A percentile compares a stretch with the other conserved stretches of the same genome.
Evolutionary conservation across 2,888 invertebrate genomes (phyloP).

Genomic region (Strigamia crassipes): DNA sequence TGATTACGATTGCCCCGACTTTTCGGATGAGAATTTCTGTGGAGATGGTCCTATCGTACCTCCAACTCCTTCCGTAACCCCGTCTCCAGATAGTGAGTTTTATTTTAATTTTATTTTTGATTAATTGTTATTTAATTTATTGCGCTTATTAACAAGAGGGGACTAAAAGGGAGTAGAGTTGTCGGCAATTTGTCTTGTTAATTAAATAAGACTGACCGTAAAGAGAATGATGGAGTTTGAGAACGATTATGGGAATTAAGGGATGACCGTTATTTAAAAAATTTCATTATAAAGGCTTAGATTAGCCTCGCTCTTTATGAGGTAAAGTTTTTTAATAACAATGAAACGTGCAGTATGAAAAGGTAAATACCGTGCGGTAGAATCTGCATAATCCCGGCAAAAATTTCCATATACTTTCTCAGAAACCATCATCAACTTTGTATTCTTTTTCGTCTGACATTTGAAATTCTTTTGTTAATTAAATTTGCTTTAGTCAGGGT

Average conservation of each 20-base stretch:
- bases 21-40: conserved; percentile 67
- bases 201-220: not conserved
- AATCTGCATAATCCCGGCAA: too few species aligned
- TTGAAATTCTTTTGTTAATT: not conserved
- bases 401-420: not conserved
- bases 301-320: too few species aligned
- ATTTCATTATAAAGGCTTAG: not conserved
- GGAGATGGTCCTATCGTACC: conserved; percentile 52
- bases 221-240: not conserved
- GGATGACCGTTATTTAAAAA: not conserved
- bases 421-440: not conserved
- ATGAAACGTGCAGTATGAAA: too few species aligned
- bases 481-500: not conserved
- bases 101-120: not conserved
- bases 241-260: not conserved
- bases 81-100: not conserved
- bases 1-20: conserved; percentile 68
- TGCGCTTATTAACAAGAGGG: not conserved
- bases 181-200: not conserved
- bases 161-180: not conserved
- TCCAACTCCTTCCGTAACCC: not conserved
- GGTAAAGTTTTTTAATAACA: too few species aligned
- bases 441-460: not conserved
- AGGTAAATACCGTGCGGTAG: too few species aligned
- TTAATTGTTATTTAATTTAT: conserved; percentile 26